phyloP scores from a whole-genome alignment of 2,797 vertebrate genomes.

The Tolypeutes matacus region DNA sequence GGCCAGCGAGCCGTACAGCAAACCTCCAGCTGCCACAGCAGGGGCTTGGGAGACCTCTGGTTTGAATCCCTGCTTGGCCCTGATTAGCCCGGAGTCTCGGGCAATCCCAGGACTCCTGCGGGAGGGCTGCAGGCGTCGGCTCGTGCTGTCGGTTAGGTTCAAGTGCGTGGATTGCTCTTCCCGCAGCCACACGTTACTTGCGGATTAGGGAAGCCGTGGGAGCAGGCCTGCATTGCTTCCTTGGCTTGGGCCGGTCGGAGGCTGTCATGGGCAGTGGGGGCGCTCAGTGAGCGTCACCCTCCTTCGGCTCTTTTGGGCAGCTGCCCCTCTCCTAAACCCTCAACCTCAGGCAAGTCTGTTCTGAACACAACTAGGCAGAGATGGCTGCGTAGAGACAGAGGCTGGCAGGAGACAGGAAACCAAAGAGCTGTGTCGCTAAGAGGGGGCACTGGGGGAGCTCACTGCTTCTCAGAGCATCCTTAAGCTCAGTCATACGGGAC shows the following conservation, averaged over 20 bases:
- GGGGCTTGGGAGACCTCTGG: not conserved
- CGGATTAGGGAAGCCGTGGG: fast-evolving
- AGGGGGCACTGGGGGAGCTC: fast-evolving
- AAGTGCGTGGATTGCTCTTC: not conserved
- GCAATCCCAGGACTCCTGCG: not conserved
- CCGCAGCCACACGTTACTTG: fast-evolving
- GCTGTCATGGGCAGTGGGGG: not conserved
- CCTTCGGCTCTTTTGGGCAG: not conserved
- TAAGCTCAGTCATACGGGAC: not conserved
- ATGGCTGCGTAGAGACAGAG: fast-evolving
- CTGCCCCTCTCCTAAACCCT: not conserved
- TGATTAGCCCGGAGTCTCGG: fast-evolving
- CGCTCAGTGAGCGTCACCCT: fast-evolving
- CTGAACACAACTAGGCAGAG: fast-evolving
- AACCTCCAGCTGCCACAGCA: not conserved
- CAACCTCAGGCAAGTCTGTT: not conserved
- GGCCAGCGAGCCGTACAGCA: not conserved
- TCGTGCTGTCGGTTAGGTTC: not conserved
- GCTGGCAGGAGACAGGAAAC: not conserved
- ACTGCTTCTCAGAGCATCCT: not conserved
- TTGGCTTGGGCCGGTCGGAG: not conserved
- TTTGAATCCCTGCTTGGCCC: not conserved
- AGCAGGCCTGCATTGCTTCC: no score
- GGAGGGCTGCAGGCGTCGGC: not conserved
- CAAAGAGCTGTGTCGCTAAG: fast-evolving